A percentile compares a stretch with the other conserved stretches of the same genome.
These are phyloP conservation scores for Andinoacara biseriatus DNA, from an alignment of 2,113 vertebrate species.

Conservation along the genomic window DNA sequence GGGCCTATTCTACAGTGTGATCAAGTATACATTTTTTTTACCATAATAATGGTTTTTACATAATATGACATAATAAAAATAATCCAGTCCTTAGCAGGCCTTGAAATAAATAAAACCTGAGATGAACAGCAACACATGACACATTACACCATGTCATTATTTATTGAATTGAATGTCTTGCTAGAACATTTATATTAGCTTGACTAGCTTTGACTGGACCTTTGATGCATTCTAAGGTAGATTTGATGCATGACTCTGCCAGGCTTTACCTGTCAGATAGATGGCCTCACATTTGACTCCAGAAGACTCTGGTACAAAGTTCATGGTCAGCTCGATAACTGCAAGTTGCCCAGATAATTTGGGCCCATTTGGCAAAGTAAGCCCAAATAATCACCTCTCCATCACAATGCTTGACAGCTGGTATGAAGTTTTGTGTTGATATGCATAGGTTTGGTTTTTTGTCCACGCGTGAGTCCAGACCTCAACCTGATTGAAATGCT, in stretches of 20 bases:
- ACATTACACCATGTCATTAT: not conserved
- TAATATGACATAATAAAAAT: too few relatives aligned
- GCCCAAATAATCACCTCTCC: not conserved
- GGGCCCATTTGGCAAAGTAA: not conserved
- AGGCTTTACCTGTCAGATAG: not conserved
- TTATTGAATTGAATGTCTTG: not conserved
- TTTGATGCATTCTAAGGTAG: not conserved
- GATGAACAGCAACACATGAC: not conserved
- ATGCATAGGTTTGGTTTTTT: too few relatives aligned
- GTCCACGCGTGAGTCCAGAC: too few relatives aligned
- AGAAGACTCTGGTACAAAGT: not conserved
- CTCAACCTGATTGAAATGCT: not conserved
- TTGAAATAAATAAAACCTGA: not conserved
- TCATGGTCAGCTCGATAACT: not conserved
- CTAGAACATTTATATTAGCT: not conserved
- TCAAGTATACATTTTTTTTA: too few relatives aligned
- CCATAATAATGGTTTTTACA: too few relatives aligned
- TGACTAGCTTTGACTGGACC: not conserved
- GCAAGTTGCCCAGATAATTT: not conserved
- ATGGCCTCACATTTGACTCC: not conserved
- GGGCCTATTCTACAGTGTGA: not conserved
- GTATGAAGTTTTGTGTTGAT: not conserved
- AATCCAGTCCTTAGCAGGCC: not conserved
- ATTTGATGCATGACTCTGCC: not conserved
- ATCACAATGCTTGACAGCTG: not conserved